Evolutionary conservation across 2,113 vertebrate species (phyloP).

Genomic region (Egretta garzetta): DNA sequence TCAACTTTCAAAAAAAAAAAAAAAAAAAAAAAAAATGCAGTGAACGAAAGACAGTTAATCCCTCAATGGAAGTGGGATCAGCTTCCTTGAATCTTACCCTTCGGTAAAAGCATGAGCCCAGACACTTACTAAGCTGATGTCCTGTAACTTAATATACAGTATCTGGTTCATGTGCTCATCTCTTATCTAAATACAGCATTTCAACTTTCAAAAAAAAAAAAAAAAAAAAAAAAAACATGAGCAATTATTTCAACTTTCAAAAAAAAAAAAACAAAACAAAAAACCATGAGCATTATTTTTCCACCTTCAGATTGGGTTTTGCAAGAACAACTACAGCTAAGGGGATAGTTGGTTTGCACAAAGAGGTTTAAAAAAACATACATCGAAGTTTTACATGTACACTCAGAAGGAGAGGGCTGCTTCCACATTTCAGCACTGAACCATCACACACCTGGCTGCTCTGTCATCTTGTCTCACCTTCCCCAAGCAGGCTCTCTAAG

Average conservation of each 20-base stretch:
- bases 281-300: neutral
- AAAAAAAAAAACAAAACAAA: too few species aligned
- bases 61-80: too few species aligned
- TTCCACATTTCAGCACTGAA: neutral
- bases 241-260: neutral
- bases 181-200: too few species aligned
- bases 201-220: too few species aligned
- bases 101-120: too few species aligned
- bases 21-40: too few species aligned
- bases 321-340: neutral
- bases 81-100: too few species aligned
- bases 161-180: too few species aligned
- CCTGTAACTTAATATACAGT: too few species aligned
- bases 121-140: too few species aligned
- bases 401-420: neutral
- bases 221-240: too few species aligned
- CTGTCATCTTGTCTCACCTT: neutral
- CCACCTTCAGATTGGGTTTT: neutral
- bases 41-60: too few species aligned
- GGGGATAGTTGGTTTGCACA: neutral
- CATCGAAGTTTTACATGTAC: neutral
- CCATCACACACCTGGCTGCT: slow-evolving; percentile 1
- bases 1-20: neutral
- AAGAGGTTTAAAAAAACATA: neutral
- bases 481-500: neutral